Base-by-base conservation (phyloP, 1,140 invertebrate genomes). In the Drepana arcuata region DNA sequence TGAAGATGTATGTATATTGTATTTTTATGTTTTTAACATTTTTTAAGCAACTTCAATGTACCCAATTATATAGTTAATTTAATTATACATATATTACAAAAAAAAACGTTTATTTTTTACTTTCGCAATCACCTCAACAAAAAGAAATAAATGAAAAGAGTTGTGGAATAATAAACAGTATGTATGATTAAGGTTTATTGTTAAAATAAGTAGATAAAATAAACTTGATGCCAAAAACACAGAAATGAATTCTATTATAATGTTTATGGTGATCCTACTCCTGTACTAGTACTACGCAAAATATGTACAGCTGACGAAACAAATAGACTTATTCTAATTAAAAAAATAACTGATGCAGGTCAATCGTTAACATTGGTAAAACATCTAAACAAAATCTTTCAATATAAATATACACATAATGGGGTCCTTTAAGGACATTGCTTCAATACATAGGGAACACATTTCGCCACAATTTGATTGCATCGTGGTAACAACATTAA, bases 191-290 rank as follows among this genome's bases (percentile, higher is more conserved):
- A 79, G 67, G 48, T 71, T 71, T 83, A 81, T 81, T 80, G 68
- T 78, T 75, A 83, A 84, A 81, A 83, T 79, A 82, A 82, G 79
- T 82, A 82, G 77, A 82, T 82, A 81, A 81, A 84, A 83, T 83
- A 80, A 83, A 84, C 70, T 78, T 68, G 67, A 75, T 79, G 79
- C 66, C 61, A 74, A 83, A 68, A 82, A 80, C 73, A 75, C 60
- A 63, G 58, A 72, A 36, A n/a, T n/a, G n/a, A 71, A 74, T 72
- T 70, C 48, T 79, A 80, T 72, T 67, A 81, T 79, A 68, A 72
- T 62, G 60, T 67, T 65, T 65, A 47, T 58, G 45, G 54, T 72
- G 70, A 79, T 79, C 73, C 65, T 72, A 70, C 53, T 57, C 69
- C 48, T 35, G 58, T 62, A 69, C 60, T 71, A 73, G 54, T 31